These are phyloP conservation scores for Tipula vernalis DNA, from an alignment of 2,888 invertebrate species.

Conservation along the genomic window DNA sequence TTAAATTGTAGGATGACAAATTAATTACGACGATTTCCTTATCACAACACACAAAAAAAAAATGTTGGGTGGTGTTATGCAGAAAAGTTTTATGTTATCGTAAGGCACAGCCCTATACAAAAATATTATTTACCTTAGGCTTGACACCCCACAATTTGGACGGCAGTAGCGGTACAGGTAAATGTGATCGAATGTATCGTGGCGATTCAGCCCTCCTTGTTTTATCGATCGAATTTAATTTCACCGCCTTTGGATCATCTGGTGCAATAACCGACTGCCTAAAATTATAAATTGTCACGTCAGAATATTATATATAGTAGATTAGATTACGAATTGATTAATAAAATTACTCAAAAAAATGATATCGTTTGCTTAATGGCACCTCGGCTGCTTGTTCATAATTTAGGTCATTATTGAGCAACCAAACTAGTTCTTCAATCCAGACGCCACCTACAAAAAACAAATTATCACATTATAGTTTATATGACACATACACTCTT, in stretches of 20 bases:
- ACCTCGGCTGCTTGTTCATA: slow-evolving; percentile 39
- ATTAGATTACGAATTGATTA: not conserved
- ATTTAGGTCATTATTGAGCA: slow-evolving; percentile 69
- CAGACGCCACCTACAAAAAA: slow-evolving; percentile 53
- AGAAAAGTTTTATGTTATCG: not conserved
- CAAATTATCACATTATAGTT: not conserved
- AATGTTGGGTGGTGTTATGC: not conserved
- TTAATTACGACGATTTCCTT: not conserved
- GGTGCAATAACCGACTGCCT: not conserved
- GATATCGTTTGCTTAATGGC: not conserved
- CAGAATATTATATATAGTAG: not conserved
- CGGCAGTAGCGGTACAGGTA: slow-evolving; percentile 60
- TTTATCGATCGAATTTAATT: not conserved
- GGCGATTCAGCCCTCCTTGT: slow-evolving; percentile 29
- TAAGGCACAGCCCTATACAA: not conserved
- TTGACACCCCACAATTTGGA: slow-evolving; percentile 46
- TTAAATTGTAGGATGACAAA: not conserved
- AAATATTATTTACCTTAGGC: slow-evolving; percentile 40
- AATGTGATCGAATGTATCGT: slow-evolving; percentile 61
- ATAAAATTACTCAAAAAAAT: not conserved
- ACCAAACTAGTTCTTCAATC: slow-evolving; percentile 88
- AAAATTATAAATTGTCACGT: not conserved
- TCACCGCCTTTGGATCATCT: not conserved
- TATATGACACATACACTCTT: not conserved
- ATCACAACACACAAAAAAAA: not conserved